These are phyloP conservation scores for Psittacula echo DNA, from an alignment of 2,797 vertebrate genomes.

Conservation along the genomic window DNA sequence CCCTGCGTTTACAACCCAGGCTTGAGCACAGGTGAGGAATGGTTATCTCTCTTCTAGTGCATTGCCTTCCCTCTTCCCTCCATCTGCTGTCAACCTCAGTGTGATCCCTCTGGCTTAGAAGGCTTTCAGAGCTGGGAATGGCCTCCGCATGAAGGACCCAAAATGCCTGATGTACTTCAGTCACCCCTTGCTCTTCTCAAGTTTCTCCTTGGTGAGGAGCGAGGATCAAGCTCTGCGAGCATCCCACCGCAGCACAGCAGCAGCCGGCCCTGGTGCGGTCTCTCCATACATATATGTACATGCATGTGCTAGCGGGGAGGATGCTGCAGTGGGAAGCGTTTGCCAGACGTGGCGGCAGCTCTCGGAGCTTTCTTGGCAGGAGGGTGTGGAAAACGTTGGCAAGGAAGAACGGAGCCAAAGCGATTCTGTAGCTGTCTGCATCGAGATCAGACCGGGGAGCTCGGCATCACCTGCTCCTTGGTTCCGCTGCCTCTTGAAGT, in stretches of 20 bases:
- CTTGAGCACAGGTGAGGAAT: background rate
- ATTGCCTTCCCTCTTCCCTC: background rate
- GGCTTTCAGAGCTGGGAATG: background rate
- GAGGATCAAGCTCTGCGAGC: background rate
- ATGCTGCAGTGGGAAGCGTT: background rate
- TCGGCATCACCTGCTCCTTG: fast-evolving
- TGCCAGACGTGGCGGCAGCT: slow-evolving; percentile 22
- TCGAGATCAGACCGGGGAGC: background rate
- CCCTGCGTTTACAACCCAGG: background rate
- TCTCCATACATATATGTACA: background rate
- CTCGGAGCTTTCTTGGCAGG: slow-evolving; percentile 29
- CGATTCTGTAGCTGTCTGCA: background rate
- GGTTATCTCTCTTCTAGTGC: background rate
- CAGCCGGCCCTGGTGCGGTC: background rate
- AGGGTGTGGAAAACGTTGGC: slow-evolving; percentile 44
- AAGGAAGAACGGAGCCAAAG: background rate
- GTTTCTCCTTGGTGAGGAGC: background rate
- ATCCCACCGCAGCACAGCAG: background rate
- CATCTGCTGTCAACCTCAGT: background rate
- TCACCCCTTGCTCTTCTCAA: fast-evolving
- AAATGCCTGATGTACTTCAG: background rate
- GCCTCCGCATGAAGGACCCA: background rate
- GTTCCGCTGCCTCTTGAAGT: background rate
- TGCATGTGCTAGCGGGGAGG: background rate
- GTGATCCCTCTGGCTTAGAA: background rate